Evolutionary conservation across 2,888 invertebrate species (phyloP).

Genomic region (Plemyria rubiginata): DNA sequence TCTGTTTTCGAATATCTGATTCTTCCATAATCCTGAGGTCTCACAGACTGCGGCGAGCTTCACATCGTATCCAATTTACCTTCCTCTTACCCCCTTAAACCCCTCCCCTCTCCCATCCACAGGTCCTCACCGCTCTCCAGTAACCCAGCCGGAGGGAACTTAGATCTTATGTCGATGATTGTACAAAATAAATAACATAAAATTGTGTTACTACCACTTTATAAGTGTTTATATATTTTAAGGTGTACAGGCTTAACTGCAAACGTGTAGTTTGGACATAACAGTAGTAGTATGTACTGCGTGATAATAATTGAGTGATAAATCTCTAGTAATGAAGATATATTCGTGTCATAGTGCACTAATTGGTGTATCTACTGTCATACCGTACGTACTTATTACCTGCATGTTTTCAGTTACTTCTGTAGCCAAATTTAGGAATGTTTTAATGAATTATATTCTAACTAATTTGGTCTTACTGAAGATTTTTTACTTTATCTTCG

Average conservation of each 20-base stretch:
- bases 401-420: conserved; percentile 3
- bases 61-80: conserved; percentile 8
- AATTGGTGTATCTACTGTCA: too few relatives aligned
- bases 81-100: conserved; percentile 12
- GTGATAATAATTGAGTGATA: neutral
- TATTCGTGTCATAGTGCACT: too few relatives aligned
- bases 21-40: conserved; percentile 12
- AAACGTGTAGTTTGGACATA: neutral
- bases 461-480: conserved; percentile 6
- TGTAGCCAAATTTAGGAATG: conserved; percentile 42
- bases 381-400: neutral
- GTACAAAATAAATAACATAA: conserved; percentile 55
- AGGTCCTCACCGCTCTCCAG: conserved; percentile 51
- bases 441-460: conserved; percentile 33
- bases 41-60: conserved; percentile 17
- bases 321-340: too few relatives aligned
- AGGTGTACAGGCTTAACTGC: conserved; percentile 4
- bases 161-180: conserved; percentile 49
- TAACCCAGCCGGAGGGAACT: conserved; percentile 35
- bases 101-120: conserved; percentile 39
- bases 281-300: neutral
- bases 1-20: neutral
- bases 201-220: conserved; percentile 45
- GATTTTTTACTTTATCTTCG: conserved; percentile 3
- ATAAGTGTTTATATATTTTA: neutral